Conservation (phyloP, 2,888 invertebrate species). For the Monochamus alternatus region DNA sequence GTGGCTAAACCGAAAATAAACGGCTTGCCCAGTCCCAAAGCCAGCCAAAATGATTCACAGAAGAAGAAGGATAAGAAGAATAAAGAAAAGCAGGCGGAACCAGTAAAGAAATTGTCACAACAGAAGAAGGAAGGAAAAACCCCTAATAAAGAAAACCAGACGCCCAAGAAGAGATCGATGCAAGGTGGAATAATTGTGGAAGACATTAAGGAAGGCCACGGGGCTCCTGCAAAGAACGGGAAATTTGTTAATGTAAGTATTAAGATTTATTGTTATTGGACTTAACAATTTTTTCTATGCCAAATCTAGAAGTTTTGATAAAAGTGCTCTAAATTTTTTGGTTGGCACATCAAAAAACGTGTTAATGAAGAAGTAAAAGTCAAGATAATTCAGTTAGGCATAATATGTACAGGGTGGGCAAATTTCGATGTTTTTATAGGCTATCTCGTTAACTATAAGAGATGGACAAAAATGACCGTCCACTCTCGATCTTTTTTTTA, state of each 20-base stretch:
- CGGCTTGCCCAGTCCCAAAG: neutral
- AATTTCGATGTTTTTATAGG: too few species aligned
- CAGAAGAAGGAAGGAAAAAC: constrained; percentile 64
- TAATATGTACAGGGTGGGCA: too few species aligned
- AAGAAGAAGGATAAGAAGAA: constrained; percentile 68
- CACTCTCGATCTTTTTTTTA: too few species aligned
- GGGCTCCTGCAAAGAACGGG: constrained; percentile 83
- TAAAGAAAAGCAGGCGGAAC: constrained; percentile 64
- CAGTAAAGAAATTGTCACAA: constrained; percentile 62
- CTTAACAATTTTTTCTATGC: too few species aligned
- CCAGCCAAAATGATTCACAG: constrained; percentile 26
- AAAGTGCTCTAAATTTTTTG: too few species aligned
- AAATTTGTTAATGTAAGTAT: constrained; percentile 76
- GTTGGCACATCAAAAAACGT: too few species aligned
- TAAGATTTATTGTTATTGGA: neutral
- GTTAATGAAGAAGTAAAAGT: too few species aligned
- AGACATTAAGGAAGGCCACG: constrained; percentile 87
- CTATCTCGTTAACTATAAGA: too few species aligned
- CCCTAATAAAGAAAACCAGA: constrained; percentile 50
- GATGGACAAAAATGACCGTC: too few species aligned
- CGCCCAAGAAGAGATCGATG: constrained; percentile 73
- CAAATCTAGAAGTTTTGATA: too few species aligned
- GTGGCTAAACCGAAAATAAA: constrained; percentile 43
- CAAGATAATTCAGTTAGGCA: too few species aligned
- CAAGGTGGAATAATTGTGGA: constrained; percentile 87